Base-by-base conservation (phyloP, 1,140 invertebrate species). In the Drosophila gunungcola region DNA sequence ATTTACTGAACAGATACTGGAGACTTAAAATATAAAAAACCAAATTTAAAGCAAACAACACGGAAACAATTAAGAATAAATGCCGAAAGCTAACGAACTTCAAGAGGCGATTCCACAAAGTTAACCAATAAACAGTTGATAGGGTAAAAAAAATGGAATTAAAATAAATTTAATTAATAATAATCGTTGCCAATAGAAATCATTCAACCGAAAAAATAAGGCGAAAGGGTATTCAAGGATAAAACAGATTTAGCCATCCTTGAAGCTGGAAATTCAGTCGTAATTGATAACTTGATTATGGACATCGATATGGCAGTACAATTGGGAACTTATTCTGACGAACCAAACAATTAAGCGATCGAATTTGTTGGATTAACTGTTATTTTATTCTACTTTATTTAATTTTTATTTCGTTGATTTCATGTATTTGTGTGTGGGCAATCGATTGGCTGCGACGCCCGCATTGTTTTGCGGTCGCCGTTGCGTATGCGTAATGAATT, bases 401-500 rank as follows among this genome's bases (percentile, higher is more conserved):
- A 29, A 16, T 67, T 42, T 48, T 42, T 36, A 32, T n/a, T 25
- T n/a, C 21, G 6, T 43, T 48, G 3, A 43, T 11, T 45, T 5
- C 27, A 21, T 53, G 5, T 69, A 13, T 43, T 27, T 45, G 27
- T 52, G 32, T 48, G 39, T 43, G 58, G 32, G 56, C 25, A 82
- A 83, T 67, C 54, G 57, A 73, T 73, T 72, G 55, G 65, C 5
- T 55, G 13, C 51, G 11, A 16, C 32, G 34, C 72, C 81, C 60
- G 65, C 73, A 84, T 73, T 32, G 43, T 61, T 63, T 74, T 74
- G 72, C 39, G 72, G 52, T 69, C 42, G n/a, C n/a, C 65, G 34
- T 42, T 46, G 65, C 73, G 80, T 85, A 85, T 84, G 67, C 77
- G 76, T 75, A 80, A 80, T 73, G 48, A 43, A 53, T 62, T 58